A percentile compares a stretch with the other conserved stretches of the same genome.
Conservation (phyloP, 2,888 invertebrate genomes). For the Mimachlamys varia region DNA sequence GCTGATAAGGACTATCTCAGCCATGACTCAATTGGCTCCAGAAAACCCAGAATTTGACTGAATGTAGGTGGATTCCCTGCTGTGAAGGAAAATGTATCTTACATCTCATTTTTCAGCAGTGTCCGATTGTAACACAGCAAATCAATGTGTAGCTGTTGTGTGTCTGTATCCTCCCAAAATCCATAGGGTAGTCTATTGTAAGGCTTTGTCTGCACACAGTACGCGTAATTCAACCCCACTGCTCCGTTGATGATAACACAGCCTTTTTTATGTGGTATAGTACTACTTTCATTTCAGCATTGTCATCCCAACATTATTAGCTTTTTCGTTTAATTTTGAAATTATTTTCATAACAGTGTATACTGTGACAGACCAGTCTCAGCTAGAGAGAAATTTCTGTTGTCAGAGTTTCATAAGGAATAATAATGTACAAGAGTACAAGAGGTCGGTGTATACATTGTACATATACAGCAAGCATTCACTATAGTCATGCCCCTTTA, state of each 20-base stretch:
- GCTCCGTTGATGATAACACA: not conserved
- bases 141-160: constrained; percentile 5
- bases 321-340: too few species aligned
- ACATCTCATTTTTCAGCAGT: constrained; percentile 23
- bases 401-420: too few species aligned
- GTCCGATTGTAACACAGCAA: constrained; percentile 1
- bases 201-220: not conserved
- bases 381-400: too few species aligned
- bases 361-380: too few species aligned
- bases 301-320: not conserved
- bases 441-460: too few species aligned
- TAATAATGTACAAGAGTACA: too few species aligned
- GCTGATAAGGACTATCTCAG: not conserved
- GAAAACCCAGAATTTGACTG: not conserved
- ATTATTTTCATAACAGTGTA: too few species aligned
- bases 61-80: not conserved
- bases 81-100: not conserved
- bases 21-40: constrained; percentile 17
- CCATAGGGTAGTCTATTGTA: constrained; percentile 6
- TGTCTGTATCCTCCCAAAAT: not conserved
- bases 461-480: too few species aligned
- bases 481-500: too few species aligned
- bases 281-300: not conserved
- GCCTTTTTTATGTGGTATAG: not conserved
- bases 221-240: not conserved